phyloP scores from a whole-genome alignment of 1,140 invertebrate genomes.

The Drosophila bifasciata region DNA sequence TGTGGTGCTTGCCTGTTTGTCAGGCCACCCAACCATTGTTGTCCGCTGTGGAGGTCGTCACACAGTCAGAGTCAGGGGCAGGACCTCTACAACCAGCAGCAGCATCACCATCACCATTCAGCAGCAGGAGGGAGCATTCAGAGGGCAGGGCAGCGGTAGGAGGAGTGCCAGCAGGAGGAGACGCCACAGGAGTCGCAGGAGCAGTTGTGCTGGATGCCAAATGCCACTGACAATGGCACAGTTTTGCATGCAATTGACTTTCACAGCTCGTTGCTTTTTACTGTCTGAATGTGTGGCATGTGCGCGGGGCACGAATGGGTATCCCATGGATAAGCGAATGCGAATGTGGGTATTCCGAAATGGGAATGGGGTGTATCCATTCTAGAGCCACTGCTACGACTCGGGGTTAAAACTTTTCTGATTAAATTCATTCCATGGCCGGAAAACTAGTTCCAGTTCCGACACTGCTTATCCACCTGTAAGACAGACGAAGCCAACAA shows the following conservation, averaged over 20 bases:
- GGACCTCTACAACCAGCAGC: conserved; percentile 31
- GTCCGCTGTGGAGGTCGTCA: conserved; percentile 59
- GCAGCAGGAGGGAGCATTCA: conserved; percentile 21
- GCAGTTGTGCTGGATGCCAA: conserved; percentile 41
- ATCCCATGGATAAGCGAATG: conserved; percentile 7
- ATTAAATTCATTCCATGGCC: too few relatives aligned
- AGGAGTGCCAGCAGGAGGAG: conserved; percentile 12
- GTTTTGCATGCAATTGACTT: conserved; percentile 82
- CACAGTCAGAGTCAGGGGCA: conserved; percentile 38
- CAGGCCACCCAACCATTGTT: conserved; percentile 47
- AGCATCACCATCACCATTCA: conserved; percentile 16
- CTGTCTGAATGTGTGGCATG: conserved; percentile 60
- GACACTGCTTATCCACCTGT: conserved; percentile 41
- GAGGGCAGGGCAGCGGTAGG: conserved; percentile 23
- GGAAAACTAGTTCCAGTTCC: neutral
- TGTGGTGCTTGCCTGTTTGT: conserved; percentile 67
- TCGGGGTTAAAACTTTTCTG: too few relatives aligned
- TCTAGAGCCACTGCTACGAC: too few relatives aligned
- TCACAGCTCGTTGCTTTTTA: conserved; percentile 81
- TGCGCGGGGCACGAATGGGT: conserved; percentile 10
- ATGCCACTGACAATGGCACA: conserved; percentile 74
- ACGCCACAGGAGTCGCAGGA: neutral
- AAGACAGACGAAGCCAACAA: conserved; percentile 16
- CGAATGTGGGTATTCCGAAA: neutral
- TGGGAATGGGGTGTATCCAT: too few relatives aligned